Conservation (phyloP, 1,140 invertebrate species). For the Plectrocnemia conspersa region DNA sequence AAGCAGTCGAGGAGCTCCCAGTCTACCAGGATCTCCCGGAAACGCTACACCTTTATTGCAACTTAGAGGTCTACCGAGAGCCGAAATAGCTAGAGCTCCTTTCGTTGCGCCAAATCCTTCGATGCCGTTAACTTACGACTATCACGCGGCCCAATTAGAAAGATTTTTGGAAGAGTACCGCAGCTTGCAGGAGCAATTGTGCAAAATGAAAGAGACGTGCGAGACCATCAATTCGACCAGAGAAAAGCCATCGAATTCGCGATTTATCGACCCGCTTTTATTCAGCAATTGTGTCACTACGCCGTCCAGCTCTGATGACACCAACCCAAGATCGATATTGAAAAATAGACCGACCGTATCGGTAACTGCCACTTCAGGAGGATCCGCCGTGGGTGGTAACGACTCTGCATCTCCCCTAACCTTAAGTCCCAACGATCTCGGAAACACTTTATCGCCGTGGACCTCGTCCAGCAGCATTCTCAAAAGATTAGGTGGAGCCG, state of each 20-base stretch:
- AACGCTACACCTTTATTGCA: slow-evolving; percentile 55
- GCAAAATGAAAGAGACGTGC: slow-evolving; percentile 71
- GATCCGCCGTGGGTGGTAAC: slow-evolving; percentile 34
- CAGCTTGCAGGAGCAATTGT: slow-evolving; percentile 67
- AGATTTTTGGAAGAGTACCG: slow-evolving; percentile 72
- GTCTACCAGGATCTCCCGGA: slow-evolving; percentile 46
- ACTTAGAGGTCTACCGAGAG: slow-evolving; percentile 46
- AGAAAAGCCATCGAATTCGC: slow-evolving; percentile 42
- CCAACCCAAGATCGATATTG: slow-evolving; percentile 51
- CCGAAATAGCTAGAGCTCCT: slow-evolving; percentile 34
- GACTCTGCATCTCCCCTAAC: slow-evolving; percentile 49
- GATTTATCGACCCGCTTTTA: slow-evolving; percentile 43
- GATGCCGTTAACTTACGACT: slow-evolving; percentile 60
- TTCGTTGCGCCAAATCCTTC: slow-evolving; percentile 43
- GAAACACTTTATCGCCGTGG: slow-evolving; percentile 17
- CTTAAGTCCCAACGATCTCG: slow-evolving; percentile 48
- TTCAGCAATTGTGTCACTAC: slow-evolving; percentile 38
- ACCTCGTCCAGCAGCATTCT: slow-evolving; percentile 11
- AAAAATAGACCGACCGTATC: slow-evolving; percentile 55
- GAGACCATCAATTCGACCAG: slow-evolving; percentile 58
- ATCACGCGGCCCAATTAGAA: slow-evolving; percentile 70
- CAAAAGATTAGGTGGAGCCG: slow-evolving; percentile 24
- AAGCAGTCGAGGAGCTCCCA: slow-evolving; percentile 42
- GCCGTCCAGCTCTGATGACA: slow-evolving; percentile 38
- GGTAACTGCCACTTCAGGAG: slow-evolving; percentile 48